Conservation (phyloP, 1,140 invertebrate species). For the Temnothorax nylanderi region DNA sequence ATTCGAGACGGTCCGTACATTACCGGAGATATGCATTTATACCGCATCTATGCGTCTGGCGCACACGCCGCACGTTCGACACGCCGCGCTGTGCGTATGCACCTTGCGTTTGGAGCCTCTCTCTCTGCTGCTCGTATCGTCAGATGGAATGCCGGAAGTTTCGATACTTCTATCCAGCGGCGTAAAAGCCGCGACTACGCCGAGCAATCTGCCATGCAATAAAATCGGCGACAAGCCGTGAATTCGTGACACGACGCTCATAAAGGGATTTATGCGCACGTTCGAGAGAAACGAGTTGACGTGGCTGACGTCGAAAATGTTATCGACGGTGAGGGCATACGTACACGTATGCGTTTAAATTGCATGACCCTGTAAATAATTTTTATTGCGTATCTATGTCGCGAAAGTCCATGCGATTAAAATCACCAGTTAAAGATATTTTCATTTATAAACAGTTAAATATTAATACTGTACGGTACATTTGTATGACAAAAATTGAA, state of each 20-base stretch:
- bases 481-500: not conserved
- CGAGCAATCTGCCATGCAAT: constrained; percentile 79
- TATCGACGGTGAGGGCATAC: not conserved
- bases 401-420: not conserved
- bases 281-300: constrained; percentile 69
- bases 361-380: constrained; percentile 8
- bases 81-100: constrained; percentile 28
- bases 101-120: constrained; percentile 45
- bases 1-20: constrained; percentile 48
- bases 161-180: constrained; percentile 75
- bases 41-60: constrained; percentile 28
- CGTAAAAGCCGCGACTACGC: constrained; percentile 77
- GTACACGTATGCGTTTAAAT: constrained; percentile 12
- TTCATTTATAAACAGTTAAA: not conserved
- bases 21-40: constrained; percentile 41
- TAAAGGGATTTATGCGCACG: constrained; percentile 82
- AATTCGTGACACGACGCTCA: constrained; percentile 81
- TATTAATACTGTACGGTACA: not conserved
- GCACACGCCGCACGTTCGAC: constrained; percentile 34
- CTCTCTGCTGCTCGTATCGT: not conserved
- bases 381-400: not conserved
- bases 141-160: constrained; percentile 78
- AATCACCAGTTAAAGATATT: not conserved
- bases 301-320: constrained; percentile 37
- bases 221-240: constrained; percentile 82